phyloP scores from a whole-genome alignment of 2,888 invertebrate species.

The Polymixis flavicincta region DNA sequence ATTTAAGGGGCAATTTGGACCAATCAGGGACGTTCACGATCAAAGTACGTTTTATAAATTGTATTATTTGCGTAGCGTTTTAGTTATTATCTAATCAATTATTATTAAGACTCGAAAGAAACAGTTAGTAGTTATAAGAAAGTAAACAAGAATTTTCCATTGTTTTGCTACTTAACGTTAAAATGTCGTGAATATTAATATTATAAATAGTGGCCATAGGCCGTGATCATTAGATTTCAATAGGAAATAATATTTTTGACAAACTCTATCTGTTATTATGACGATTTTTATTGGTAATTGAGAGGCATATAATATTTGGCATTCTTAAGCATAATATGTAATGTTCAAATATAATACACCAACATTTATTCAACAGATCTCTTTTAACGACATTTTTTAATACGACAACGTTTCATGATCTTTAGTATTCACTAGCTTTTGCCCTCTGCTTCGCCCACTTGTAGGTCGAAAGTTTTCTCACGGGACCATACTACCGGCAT shows the following conservation, averaged over 20 bases:
- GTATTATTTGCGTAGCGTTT: constrained; percentile 33
- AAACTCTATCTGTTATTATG: background rate
- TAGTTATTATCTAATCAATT: constrained; percentile 36
- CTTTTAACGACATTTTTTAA: background rate
- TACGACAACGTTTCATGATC: background rate
- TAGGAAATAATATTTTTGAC: background rate
- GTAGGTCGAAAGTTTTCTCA: too few relatives aligned
- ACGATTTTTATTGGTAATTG: background rate
- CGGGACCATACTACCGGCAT: too few relatives aligned
- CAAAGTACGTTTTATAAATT: constrained; percentile 32
- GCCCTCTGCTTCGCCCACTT: too few relatives aligned
- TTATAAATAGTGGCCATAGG: background rate
- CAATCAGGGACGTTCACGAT: constrained; percentile 25
- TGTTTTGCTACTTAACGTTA: background rate
- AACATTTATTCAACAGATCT: background rate
- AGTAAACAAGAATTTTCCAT: background rate
- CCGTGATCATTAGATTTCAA: background rate
- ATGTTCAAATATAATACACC: too few relatives aligned
- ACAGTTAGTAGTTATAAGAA: constrained; percentile 2
- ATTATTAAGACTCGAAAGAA: constrained; percentile 17
- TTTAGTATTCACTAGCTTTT: too few relatives aligned
- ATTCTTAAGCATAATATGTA: background rate
- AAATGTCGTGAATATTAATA: background rate
- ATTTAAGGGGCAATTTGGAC: constrained; percentile 36
- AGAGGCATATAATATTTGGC: background rate